Conservation (phyloP, 2,888 invertebrate genomes). For the Ormyrus rosae region DNA sequence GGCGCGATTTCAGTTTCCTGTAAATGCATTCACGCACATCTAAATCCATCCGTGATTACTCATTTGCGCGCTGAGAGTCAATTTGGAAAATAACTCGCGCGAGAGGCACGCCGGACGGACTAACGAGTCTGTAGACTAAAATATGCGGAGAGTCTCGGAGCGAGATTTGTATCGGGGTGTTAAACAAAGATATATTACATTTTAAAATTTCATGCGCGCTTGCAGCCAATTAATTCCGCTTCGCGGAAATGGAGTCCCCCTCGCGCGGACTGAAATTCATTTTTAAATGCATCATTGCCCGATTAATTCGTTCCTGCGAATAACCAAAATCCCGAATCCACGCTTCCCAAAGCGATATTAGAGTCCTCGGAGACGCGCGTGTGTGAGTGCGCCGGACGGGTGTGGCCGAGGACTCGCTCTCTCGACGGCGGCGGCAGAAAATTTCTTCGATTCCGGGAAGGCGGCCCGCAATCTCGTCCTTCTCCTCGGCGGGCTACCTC, state of each 20-base stretch:
- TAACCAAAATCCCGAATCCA: no score
- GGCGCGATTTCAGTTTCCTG: constrained; percentile 32
- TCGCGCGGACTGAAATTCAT: no score
- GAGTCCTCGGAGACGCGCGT: background rate
- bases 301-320: no score
- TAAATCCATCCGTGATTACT: constrained; percentile 46
- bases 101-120: background rate
- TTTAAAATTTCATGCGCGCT: background rate
- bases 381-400: constrained; percentile 4
- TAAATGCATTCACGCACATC: constrained; percentile 23
- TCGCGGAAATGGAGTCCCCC: no score
- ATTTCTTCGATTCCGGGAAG: constrained; percentile 53
- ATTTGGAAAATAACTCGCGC: constrained; percentile 39
- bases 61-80: constrained; percentile 35
- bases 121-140: constrained; percentile 37
- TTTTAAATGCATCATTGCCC: no score
- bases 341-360: background rate
- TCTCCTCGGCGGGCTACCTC: background rate
- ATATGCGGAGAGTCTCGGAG: constrained; percentile 24
- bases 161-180: constrained; percentile 16
- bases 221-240: background rate
- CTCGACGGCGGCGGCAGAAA: constrained; percentile 9
- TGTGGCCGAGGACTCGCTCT: constrained; percentile 28
- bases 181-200: constrained; percentile 2
- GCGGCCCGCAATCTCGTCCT: constrained; percentile 25